phyloP scores from a whole-genome alignment of 1,140 invertebrate genomes.

The Dreissena rostriformis region DNA sequence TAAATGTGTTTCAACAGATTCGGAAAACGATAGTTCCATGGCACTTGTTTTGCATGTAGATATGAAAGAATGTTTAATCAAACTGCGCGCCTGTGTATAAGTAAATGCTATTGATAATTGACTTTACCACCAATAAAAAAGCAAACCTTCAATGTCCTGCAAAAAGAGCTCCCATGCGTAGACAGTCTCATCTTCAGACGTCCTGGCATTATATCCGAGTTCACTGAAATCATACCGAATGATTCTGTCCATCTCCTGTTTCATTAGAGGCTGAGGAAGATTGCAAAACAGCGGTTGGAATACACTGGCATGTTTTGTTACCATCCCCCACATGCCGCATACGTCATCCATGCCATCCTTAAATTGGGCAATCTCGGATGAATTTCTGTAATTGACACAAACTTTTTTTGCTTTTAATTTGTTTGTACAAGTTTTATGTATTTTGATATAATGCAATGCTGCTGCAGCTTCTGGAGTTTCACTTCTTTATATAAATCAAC shows the following conservation, averaged over 20 bases:
- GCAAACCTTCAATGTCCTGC: constrained; percentile 27
- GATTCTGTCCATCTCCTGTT: background rate
- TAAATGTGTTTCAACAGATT: too few relatives aligned
- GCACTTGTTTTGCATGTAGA: too few relatives aligned
- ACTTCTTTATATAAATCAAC: too few relatives aligned
- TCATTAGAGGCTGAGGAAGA: background rate
- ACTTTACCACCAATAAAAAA: too few relatives aligned
- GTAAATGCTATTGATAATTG: too few relatives aligned
- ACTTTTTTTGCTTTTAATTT: background rate
- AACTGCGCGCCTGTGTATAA: too few relatives aligned
- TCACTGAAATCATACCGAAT: constrained; percentile 3
- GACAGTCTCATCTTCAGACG: constrained; percentile 5
- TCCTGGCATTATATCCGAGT: background rate
- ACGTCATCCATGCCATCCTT: constrained; percentile 26
- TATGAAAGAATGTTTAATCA: too few relatives aligned
- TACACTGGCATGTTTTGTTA: background rate
- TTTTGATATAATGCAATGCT: constrained; percentile 9
- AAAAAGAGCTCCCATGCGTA: constrained; percentile 32
- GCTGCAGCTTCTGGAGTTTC: too few relatives aligned
- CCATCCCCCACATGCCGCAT: background rate
- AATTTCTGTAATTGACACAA: constrained; percentile 17
- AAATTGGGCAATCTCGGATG: constrained; percentile 16
- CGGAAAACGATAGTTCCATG: too few relatives aligned
- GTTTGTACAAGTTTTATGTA: background rate
- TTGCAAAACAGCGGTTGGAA: constrained; percentile 20